Conservation (phyloP, 2,113 vertebrate species). For the Edolisoma coerulescens region DNA sequence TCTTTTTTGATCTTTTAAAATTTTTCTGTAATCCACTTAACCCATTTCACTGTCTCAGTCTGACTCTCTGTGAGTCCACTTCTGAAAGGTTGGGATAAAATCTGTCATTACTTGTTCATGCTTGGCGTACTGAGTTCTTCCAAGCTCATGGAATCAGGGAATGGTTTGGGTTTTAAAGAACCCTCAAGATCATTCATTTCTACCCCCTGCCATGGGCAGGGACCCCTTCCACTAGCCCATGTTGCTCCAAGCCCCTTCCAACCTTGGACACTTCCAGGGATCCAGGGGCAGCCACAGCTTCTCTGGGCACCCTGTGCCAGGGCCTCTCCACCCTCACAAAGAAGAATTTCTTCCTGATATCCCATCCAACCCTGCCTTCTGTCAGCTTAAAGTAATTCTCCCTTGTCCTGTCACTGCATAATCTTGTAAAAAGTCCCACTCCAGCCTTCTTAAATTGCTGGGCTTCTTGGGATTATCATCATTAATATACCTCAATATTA, state of each 20-base stretch:
- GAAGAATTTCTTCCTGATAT: neutral
- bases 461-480: neutral
- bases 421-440: neutral
- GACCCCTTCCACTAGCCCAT: neutral
- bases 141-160: neutral
- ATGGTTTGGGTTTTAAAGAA: neutral
- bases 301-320: neutral
- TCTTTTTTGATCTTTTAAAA: neutral
- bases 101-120: neutral
- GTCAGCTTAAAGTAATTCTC: neutral
- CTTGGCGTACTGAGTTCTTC: neutral
- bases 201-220: neutral
- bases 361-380: neutral
- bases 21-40: neutral
- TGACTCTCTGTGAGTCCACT: neutral
- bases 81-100: neutral
- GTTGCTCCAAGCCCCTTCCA: rapidly evolving
- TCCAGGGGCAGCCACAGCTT: neutral
- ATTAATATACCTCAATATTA: neutral
- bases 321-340: rapidly evolving
- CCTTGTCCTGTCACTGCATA: neutral
- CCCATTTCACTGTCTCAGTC: neutral
- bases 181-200: neutral
- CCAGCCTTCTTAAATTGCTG: neutral
- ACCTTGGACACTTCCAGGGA: neutral